Evolutionary conservation across 1,140 invertebrate genomes (phyloP).

Genomic region (Drosophila prosaltans): DNA sequence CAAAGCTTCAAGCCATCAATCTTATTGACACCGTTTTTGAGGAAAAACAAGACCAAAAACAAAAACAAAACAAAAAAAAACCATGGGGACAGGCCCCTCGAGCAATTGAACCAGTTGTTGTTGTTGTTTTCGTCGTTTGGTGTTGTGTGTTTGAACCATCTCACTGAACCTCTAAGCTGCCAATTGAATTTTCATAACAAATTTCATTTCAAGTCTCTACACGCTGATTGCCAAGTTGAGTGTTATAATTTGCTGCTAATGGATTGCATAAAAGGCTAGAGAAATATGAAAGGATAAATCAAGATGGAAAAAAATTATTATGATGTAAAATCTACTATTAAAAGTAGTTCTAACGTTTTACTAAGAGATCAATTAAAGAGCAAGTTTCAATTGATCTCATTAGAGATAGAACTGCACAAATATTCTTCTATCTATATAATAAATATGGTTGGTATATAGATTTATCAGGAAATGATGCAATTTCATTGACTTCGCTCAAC

Average conservation of each 20-base stretch:
- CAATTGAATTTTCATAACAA: slow-evolving; percentile 61
- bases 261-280: not conserved
- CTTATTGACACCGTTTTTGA: slow-evolving; percentile 75
- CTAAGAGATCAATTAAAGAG: not conserved
- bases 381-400: not conserved
- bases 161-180: slow-evolving; percentile 32
- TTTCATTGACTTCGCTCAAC: slow-evolving; percentile 54
- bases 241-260: slow-evolving; percentile 47
- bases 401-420: no score
- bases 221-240: not conserved
- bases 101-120: slow-evolving; percentile 46
- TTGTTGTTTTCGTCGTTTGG: not conserved
- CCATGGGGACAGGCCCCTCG: slow-evolving; percentile 40
- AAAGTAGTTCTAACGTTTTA: not conserved
- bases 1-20: slow-evolving; percentile 74
- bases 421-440: not conserved
- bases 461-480: slow-evolving; percentile 45
- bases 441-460: slow-evolving; percentile 14
- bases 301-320: not conserved
- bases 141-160: slow-evolving; percentile 18
- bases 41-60: slow-evolving; percentile 39
- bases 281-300: not conserved
- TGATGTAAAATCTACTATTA: slow-evolving; percentile 1
- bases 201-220: slow-evolving; percentile 21
- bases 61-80: slow-evolving; percentile 38